Evolutionary conservation across 64 coral and sea anemone genomes (phyloP).

Genomic region (Catalaphyllia jardinei): DNA sequence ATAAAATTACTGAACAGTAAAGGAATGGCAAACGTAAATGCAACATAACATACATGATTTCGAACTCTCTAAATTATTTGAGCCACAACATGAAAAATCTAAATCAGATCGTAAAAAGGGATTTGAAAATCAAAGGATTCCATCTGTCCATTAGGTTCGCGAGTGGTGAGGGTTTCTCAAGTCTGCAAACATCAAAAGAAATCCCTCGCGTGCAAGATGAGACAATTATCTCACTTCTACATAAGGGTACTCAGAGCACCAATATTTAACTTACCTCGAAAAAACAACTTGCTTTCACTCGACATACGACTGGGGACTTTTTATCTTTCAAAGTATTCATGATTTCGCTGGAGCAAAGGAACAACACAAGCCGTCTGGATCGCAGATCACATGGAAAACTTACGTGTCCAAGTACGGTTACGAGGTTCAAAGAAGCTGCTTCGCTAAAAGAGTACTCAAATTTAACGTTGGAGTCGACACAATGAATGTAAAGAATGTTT

Average conservation of each 20-base stretch:
- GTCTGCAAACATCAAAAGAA: no score
- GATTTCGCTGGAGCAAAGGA: not conserved
- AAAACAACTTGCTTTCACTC: conserved; percentile 7
- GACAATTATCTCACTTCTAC: not conserved
- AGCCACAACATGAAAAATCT: no score
- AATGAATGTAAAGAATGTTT: not conserved
- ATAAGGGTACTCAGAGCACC: not conserved
- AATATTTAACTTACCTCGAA: not conserved
- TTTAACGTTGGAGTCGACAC: not conserved
- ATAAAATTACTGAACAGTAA: no score
- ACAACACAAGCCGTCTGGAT: conserved; percentile 9
- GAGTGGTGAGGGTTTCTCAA: no score
- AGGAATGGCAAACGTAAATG: no score
- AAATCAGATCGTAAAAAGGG: no score
- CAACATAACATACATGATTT: no score
- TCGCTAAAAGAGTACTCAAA: not conserved
- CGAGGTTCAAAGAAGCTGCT: not conserved
- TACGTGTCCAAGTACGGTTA: not conserved
- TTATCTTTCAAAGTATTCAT: not conserved
- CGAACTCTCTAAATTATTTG: no score
- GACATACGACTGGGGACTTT: not conserved
- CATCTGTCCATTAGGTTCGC: no score
- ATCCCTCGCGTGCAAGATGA: no score
- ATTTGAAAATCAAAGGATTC: no score
- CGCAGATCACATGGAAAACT: not conserved